Evolutionary conservation across 2,797 vertebrate species (phyloP), one percentile per base, ranked within the genome.

Genomic region (Danio jaintianensis): DNA sequence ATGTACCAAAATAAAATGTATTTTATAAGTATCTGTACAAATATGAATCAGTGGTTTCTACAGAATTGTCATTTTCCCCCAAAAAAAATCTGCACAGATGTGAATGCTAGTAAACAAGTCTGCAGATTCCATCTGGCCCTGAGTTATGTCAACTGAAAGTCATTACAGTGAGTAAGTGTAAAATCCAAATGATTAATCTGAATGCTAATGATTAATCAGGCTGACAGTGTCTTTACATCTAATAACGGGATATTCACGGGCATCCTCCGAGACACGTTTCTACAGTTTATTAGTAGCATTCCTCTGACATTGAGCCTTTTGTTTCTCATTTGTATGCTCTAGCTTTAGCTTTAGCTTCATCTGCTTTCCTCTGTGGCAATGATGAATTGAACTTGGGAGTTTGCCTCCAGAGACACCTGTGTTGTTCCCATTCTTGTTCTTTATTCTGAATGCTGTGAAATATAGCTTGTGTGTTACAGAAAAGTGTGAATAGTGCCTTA

Each of bases 371-470:
- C 58, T 70, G 56, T 75, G 64, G 64, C 40, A 48, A 50, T 63
- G 71, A 75, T 71, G 15, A 61, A 79, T 55, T 53, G 16, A 53
- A 53, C 48, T 38, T 18, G 38, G 12, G 53, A 56, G 45, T 56
- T 45, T 83, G 47, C 43, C 45, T 75, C 63, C 48, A 68, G 63
- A 75, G 76, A 72, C 48, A 74, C 58, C 58, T 59, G 45, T 83
- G 61, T 73, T 59, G 62, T 78, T 62, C 45, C 52, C 47, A 71
- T 67, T 58, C 55, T 55, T 72, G 70, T 80, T 82, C 50, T 79
- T 52, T 80, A 67, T 56, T 59, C 74, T 53, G 47, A 53, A 29
- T 59, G 20, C 73, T 80, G 63, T 75, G 52, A 43, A 68, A 53
- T 68, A 67, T 22, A 59, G 78, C 64, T 69, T 75, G 36, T 73